Evolutionary conservation across 2,113 vertebrate species (phyloP), one percentile per base, ranked within the genome.

Genomic region (Dicrurus megarhynchus): DNA sequence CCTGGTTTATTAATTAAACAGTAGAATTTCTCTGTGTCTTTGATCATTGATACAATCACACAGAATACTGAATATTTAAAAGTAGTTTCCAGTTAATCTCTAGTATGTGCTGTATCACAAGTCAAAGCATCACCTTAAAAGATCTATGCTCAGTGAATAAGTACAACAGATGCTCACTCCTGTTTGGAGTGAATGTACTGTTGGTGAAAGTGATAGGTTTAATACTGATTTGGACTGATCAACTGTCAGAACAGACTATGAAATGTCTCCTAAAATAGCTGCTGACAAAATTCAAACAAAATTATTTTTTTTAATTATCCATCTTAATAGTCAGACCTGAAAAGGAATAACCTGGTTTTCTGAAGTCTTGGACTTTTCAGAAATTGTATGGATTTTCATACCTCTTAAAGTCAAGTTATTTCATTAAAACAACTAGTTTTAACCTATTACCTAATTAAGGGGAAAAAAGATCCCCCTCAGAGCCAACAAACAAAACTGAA

Each of bases 1-100:
- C 67, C 50, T 90, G 60, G 22, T 55, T 93, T 75, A 93, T 93
- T 95, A 91, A 95, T 93, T 90, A 88, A 33, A 90, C 60, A 90
- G 27, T 53, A 81, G 44, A 65, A 77, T 77, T 88, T 93, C 82
- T 95, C 76, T 84, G 11, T 42, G 10, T 56, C 92, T 96, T 96
- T 96, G 92, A 95, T 97, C 90, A 88, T 8, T 56, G 83, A 33
- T 86, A 44, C 35, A 90, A 63, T 90, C 83, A 77, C 46, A 74
- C 32, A 75, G 85, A 88, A 90, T 85, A 80, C 28, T 91, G 75
- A 94, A 80, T 94, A 86, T 95, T 91, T 94, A 33, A 67, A 84
- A 88, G 47, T 33, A 27, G 37, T 82, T 94, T 83, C 42, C 56
- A 86, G 67, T 74, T 86, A 78, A 90, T 91, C 47, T 74, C 24